phyloP scores from a whole-genome alignment of 2,113 vertebrate species.

The Ceuthmochares aereus region DNA sequence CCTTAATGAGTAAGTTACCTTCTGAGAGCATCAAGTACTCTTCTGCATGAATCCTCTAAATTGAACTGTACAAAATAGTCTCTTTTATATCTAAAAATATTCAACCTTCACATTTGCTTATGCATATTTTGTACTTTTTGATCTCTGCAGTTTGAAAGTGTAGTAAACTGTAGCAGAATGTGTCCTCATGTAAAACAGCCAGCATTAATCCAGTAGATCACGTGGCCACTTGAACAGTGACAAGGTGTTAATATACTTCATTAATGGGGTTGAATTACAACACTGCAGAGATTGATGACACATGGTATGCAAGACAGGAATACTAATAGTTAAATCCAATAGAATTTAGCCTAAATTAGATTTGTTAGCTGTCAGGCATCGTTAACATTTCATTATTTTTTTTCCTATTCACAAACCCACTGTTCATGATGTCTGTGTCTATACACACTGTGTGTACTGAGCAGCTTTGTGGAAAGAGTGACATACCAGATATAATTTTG shows the following conservation, averaged over 20 bases:
- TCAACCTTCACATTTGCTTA: not conserved
- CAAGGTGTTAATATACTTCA: constrained; percentile 37
- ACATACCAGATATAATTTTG: not conserved
- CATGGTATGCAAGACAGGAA: not conserved
- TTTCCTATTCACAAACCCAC: not conserved
- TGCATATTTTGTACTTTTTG: not conserved
- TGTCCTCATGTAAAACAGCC: not conserved
- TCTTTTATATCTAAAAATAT: not conserved
- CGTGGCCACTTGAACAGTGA: not conserved
- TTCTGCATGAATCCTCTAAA: not conserved
- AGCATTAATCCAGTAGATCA: constrained; percentile 15
- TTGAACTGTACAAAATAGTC: not conserved
- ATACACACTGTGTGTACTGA: not conserved
- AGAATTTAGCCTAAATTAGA: constrained; percentile 37
- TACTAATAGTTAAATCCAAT: constrained; percentile 37
- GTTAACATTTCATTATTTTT: not conserved
- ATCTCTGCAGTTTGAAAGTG: not conserved
- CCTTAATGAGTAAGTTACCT: not conserved
- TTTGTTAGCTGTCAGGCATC: constrained; percentile 7
- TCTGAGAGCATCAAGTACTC: not conserved
- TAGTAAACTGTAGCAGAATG: not conserved
- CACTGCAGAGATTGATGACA: constrained; percentile 30
- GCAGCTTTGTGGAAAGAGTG: not conserved
- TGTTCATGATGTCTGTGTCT: not conserved
- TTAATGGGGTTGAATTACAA: constrained; percentile 38